Conservation (phyloP, 1,140 invertebrate genomes). For the Drosophila guanche region DNA sequence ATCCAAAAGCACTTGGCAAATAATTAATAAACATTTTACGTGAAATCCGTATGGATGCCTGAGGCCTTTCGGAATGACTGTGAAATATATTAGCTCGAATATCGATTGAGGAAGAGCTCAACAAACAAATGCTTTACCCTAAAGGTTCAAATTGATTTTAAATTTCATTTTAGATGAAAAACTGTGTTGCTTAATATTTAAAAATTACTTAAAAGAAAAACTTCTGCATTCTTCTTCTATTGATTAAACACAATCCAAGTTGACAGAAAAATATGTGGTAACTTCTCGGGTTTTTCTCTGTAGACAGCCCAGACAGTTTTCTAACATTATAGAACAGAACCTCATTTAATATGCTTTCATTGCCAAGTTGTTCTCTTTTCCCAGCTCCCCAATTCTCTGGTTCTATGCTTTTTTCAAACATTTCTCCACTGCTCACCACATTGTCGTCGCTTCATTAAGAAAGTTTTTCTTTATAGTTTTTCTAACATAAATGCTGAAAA, state of each 20-base stretch:
- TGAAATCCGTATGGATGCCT: not conserved
- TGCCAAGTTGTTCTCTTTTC: constrained; percentile 29
- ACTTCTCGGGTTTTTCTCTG: not conserved
- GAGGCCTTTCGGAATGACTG: not conserved
- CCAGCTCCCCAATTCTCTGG: constrained; percentile 6
- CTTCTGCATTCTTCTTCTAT: too few species aligned
- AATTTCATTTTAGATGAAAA: not conserved
- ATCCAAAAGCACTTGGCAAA: constrained; percentile 77
- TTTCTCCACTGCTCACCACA: constrained; percentile 69
- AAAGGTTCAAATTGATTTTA: not conserved
- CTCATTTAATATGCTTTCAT: constrained; percentile 46
- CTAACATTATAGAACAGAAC: constrained; percentile 1
- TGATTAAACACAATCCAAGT: too few species aligned
- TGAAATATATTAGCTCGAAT: constrained; percentile 4
- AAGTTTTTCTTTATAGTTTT: constrained; percentile 80
- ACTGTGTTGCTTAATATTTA: too few species aligned
- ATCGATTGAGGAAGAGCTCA: not conserved
- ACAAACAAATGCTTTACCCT: too few species aligned
- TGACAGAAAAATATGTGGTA: too few species aligned
- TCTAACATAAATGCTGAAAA: constrained; percentile 79
- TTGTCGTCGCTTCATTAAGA: constrained; percentile 79
- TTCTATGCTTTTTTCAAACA: constrained; percentile 38
- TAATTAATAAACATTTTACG: constrained; percentile 68
- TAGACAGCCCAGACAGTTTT: not conserved
- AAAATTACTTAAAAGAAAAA: too few species aligned